These are phyloP conservation scores for Clepsis dumicolana DNA, from an alignment of 2,888 invertebrate species.

Conservation along the genomic window DNA sequence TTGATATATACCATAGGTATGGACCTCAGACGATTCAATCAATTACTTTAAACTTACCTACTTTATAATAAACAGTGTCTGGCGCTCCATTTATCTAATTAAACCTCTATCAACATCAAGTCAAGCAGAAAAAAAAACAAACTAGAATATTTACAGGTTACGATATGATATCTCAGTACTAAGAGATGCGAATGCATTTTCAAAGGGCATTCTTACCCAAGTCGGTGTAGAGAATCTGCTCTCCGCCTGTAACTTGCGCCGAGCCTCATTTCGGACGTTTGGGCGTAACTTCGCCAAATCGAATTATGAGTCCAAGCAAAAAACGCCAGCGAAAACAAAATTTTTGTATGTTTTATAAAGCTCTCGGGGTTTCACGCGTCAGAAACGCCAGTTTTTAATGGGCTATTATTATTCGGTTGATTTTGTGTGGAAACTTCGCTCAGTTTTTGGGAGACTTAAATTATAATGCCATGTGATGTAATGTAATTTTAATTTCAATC, in stretches of 20 bases:
- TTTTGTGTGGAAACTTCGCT: slow-evolving; percentile 18
- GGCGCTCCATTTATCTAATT: too few species aligned
- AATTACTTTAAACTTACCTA: too few species aligned
- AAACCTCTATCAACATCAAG: too few species aligned
- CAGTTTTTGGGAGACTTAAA: not conserved
- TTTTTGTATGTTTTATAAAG: slow-evolving; percentile 72
- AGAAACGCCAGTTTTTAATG: slow-evolving; percentile 52
- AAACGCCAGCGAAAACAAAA: slow-evolving; percentile 61
- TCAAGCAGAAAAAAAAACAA: too few species aligned
- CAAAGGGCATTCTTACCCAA: not conserved
- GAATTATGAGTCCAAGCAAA: slow-evolving; percentile 79
- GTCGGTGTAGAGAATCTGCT: not conserved
- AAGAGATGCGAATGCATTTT: too few species aligned
- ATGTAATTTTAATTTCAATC: not conserved
- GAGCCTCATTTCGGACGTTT: slow-evolving; percentile 55
- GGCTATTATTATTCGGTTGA: slow-evolving; percentile 42
- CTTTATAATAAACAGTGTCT: too few species aligned
- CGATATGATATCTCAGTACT: too few species aligned
- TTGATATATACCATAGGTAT: too few species aligned
- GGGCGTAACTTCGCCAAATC: slow-evolving; percentile 82
- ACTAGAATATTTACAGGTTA: too few species aligned
- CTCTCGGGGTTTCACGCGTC: slow-evolving; percentile 57
- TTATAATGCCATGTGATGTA: not conserved
- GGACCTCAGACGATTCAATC: too few species aligned
- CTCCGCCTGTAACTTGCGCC: slow-evolving; percentile 54